Evolutionary conservation across 2,888 invertebrate species (phyloP).

Genomic region (Agrochola litura): DNA sequence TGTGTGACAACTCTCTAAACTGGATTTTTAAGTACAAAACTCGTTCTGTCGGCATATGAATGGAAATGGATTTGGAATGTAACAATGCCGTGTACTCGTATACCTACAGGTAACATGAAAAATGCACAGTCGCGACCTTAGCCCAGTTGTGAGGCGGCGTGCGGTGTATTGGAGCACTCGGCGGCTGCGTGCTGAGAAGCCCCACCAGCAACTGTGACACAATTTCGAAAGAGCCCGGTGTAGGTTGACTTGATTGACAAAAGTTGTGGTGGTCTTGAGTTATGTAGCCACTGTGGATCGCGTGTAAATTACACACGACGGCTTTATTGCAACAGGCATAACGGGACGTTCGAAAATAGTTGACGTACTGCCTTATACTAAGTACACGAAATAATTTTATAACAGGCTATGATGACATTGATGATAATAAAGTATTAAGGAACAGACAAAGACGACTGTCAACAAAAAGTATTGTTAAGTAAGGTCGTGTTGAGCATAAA

Average conservation of each 20-base stretch:
- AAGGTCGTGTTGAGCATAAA: conserved; percentile 17
- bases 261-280: conserved; percentile 52
- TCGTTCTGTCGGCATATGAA: conserved; percentile 64
- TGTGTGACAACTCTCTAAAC: conserved; percentile 60
- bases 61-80: conserved; percentile 67
- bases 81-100: conserved; percentile 63
- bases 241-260: conserved; percentile 62
- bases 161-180: conserved; percentile 60
- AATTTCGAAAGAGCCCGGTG: conserved; percentile 62
- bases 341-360: conserved; percentile 9
- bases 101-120: conserved; percentile 78
- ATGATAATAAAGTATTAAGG: conserved; percentile 5
- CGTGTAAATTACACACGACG: conserved; percentile 39
- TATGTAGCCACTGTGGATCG: conserved; percentile 44
- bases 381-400: not conserved
- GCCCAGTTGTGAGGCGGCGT: conserved; percentile 76
- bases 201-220: conserved; percentile 64
- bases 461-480: not conserved
- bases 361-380: not conserved
- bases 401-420: conserved; percentile 11
- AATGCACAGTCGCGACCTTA: conserved; percentile 86
- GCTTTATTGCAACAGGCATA: conserved; percentile 42
- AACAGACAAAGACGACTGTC: conserved; percentile 1
- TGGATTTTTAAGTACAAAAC: conserved; percentile 65
- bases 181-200: conserved; percentile 61